Conservation (phyloP, 2,888 invertebrate species). For the Hypsopygia costalis region DNA sequence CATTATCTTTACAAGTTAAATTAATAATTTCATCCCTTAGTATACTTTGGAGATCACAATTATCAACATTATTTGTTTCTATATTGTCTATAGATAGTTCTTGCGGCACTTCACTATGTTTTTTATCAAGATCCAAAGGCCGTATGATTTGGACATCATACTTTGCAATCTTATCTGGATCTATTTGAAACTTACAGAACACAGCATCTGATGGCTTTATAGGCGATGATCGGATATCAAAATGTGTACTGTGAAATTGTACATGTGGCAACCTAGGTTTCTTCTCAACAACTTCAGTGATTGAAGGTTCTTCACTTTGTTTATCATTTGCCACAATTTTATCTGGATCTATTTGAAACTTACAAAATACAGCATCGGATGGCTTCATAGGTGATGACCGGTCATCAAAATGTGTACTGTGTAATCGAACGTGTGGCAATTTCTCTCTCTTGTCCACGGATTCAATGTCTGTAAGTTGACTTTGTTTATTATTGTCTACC, state of each 20-base stretch:
- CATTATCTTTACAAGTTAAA: constrained; percentile 41
- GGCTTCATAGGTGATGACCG: constrained; percentile 70
- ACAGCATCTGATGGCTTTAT: constrained; percentile 63
- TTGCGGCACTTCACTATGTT: constrained; percentile 11
- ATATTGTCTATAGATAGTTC: background rate
- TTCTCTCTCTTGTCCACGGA: constrained; percentile 31
- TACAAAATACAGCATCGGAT: constrained; percentile 57
- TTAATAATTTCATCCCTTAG: constrained; percentile 45
- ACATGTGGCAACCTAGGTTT: constrained; percentile 37
- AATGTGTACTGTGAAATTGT: constrained; percentile 67
- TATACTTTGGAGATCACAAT: constrained; percentile 35
- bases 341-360: constrained; percentile 65
- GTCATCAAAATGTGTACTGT: constrained; percentile 70
- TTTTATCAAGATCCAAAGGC: constrained; percentile 41
- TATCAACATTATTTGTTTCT: constrained; percentile 11
- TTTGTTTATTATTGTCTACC: constrained; percentile 14
- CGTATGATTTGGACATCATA: constrained; percentile 55
- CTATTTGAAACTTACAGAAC: constrained; percentile 67
- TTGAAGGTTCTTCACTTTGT: background rate
- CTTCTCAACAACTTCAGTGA: constrained; percentile 17
- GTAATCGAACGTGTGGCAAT: constrained; percentile 48
- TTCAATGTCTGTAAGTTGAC: background rate
- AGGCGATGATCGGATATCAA: constrained; percentile 69
- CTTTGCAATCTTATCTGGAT: constrained; percentile 57
- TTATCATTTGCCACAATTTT: too few relatives aligned